Base-by-base conservation (phyloP, 2,113 vertebrate genomes). In the Alexandromys fortis region DNA sequence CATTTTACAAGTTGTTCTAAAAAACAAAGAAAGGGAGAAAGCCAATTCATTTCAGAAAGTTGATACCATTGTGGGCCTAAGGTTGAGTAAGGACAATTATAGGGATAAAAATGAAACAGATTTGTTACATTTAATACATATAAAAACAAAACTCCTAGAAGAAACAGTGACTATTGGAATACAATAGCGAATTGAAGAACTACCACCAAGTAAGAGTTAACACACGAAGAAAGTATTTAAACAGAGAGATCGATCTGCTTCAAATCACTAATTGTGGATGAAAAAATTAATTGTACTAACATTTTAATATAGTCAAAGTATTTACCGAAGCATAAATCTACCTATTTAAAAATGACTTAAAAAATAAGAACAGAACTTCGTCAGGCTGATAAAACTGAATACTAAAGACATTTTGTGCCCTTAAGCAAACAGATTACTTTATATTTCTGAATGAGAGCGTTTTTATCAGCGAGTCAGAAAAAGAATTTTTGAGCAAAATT, bases 271-370 rank as follows among this genome's bases (percentile, higher is more conserved):
- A 83, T 90, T n/a, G 49, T 68, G 49, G 68, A 8, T 85, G 70
- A 83, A 93, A 52, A 75, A 75, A 76, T 63, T 70, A 65, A 70
- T 76, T 79, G 73, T 47, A 87, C 38, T 91, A 87, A 79, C 87
- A 67, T 72, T 94, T 96, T 81, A 92, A 88, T 89, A 94, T 63
- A 91, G 61, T 94, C 38, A 89, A 77, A 73, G 38, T 9, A 52
- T 81, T 92, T 93, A 83, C 79, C 90, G 30, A 93, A 95, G 49
- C 55, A 47, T 24, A 94, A 93, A 75, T 21, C 9, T 95, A 58
- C 38, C 47, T 82, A 86, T 89, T 93, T 96, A n/a, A 75, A 96
- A 96, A 92, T 68, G 83, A 79, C 49, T 92, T 92, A 65, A 92
- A 96, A 90, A 75, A 67, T 21, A 68, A 76, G 14, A 89, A 35